Conservation (phyloP, 2,797 vertebrate genomes). For the Cetoscarus ocellatus region DNA sequence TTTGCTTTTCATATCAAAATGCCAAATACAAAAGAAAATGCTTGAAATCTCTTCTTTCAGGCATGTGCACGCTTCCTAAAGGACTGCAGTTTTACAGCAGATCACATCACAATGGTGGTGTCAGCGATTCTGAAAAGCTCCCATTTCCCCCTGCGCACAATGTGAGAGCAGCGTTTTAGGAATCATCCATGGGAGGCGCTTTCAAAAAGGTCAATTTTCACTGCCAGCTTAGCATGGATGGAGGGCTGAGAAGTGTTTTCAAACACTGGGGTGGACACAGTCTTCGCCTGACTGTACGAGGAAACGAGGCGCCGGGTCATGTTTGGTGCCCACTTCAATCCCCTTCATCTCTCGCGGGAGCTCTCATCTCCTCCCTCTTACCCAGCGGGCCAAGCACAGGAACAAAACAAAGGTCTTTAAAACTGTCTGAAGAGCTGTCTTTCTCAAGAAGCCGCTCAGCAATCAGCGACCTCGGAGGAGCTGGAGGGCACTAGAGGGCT, state of each 20-base stretch:
- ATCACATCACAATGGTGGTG: constrained; percentile 42
- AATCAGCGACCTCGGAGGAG: constrained; percentile 33
- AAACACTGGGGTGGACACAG: constrained; percentile 1
- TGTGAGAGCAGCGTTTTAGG: constrained; percentile 12
- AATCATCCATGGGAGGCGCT: constrained; percentile 10
- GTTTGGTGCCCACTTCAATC: constrained; percentile 34
- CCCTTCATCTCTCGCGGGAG: constrained; percentile 13
- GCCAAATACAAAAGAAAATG: constrained; percentile 39
- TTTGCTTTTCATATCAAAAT: constrained; percentile 47
- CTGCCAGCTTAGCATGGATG: constrained; percentile 5
- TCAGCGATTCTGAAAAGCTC: constrained; percentile 37
- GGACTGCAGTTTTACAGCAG: constrained; percentile 39
- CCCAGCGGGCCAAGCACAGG: constrained; percentile 22
- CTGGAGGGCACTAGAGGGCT: constrained; percentile 7
- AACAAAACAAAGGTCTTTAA: constrained; percentile 60
- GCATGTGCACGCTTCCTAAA: neutral
- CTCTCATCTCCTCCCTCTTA: constrained; percentile 32
- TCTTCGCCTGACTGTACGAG: neutral
- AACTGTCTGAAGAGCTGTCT: constrained; percentile 54
- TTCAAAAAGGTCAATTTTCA: constrained; percentile 17
- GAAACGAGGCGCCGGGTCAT: constrained; percentile 28
- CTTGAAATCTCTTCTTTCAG: constrained; percentile 15
- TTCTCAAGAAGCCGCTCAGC: constrained; percentile 49
- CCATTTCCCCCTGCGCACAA: constrained; percentile 7
- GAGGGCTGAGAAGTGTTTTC: constrained; percentile 12